Percentiles rank a stretch among this genome's conserved stretches.
phyloP scores from a whole-genome alignment of 2,888 invertebrate genomes.

The Noctua comes region DNA sequence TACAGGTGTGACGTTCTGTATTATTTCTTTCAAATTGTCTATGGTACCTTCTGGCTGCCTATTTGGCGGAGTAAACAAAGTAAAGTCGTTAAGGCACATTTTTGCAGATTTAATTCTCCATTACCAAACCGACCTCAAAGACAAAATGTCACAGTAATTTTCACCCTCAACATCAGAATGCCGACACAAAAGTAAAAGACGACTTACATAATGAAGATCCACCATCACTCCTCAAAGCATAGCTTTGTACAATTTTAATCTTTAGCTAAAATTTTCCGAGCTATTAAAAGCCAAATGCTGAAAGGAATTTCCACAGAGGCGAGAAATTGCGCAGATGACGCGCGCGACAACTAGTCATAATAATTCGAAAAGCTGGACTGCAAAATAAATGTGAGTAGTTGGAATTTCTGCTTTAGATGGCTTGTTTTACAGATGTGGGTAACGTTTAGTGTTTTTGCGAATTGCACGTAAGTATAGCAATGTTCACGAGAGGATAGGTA shows the following conservation, averaged over 20 bases:
- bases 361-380: conserved; percentile 36
- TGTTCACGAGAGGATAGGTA: background rate
- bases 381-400: conserved; percentile 30
- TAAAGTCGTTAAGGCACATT: background rate
- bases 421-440: conserved; percentile 13
- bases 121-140: conserved; percentile 14
- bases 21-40: background rate
- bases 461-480: background rate
- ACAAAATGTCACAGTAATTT: conserved; percentile 28
- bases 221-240: conserved; percentile 46
- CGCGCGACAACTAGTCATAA: conserved; percentile 47
- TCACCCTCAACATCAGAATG: conserved; percentile 11
- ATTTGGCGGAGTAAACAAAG: background rate
- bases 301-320: conserved; percentile 44
- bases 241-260: conserved; percentile 56
- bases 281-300: conserved; percentile 60
- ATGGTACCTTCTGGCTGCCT: background rate
- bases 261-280: conserved; percentile 57
- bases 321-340: conserved; percentile 50
- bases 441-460: conserved; percentile 13
- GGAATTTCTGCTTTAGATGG: conserved; percentile 14
- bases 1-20: background rate
- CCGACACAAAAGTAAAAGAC: conserved; percentile 33
- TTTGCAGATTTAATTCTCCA: background rate
- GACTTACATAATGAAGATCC: conserved; percentile 47